phyloP scores from a whole-genome alignment of 2,113 vertebrate species.

The Hyperopisus bebe region DNA sequence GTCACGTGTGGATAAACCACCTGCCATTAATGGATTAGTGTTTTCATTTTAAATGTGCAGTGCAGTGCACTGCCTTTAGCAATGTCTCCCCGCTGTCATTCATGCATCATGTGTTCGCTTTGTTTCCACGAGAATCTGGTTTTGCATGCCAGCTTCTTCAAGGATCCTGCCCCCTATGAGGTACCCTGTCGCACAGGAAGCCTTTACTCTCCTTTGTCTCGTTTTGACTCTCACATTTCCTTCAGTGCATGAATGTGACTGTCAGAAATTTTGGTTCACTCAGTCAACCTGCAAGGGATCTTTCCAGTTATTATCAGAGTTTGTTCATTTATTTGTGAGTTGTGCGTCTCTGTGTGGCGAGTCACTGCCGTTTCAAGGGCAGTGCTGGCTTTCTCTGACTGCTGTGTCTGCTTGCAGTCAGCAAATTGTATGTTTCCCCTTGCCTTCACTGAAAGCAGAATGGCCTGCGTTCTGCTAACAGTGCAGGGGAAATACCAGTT shows the following conservation, averaged over 20 bases:
- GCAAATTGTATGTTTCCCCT: not conserved
- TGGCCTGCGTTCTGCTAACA: not conserved
- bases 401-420: not conserved
- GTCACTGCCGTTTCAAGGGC: not conserved
- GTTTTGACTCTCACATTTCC: not conserved
- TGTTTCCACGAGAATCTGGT: conserved; percentile 76
- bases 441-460: not conserved
- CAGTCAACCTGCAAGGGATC: not conserved
- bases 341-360: not conserved
- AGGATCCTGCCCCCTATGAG: conserved; percentile 71
- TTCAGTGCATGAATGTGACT: not conserved
- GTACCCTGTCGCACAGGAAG: conserved; percentile 54
- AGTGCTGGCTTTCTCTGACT: not conserved
- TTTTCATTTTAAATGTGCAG: not conserved
- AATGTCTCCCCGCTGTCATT: not conserved
- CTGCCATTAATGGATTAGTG: not conserved
- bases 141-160: conserved; percentile 76
- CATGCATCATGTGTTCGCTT: conserved; percentile 28
- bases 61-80: not conserved
- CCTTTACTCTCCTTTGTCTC: not conserved
- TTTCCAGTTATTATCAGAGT: not conserved
- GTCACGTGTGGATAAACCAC: not conserved
- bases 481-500: not conserved
- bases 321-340: not conserved
- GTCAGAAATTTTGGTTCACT: not conserved